Base-by-base conservation (phyloP, 2,113 vertebrate genomes). In the Sinocyclocheilus anophthalmus region DNA sequence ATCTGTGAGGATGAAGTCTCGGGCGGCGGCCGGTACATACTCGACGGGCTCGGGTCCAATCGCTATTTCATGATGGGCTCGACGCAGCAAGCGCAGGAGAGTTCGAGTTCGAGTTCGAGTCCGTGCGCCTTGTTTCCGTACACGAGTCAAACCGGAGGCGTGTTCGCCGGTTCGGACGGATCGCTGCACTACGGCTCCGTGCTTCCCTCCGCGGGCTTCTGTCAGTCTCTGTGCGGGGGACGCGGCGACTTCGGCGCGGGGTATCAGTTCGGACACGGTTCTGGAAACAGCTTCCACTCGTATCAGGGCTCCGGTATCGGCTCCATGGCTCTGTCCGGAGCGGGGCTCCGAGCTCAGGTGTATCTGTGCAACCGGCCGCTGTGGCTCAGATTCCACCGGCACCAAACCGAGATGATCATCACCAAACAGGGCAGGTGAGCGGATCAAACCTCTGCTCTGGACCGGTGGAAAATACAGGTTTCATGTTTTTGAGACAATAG, bases 361-460 rank as follows among this genome's bases (percentile, higher is more conserved):
- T 98, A 96, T 92, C 96, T 99, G 83, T 99, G 98, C 93, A 99
- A 99, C 92, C 94, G 97, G 24, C 96, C 97, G 0, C 95, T 99
- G 57, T 99, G 98, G 98, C 96, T 98, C 61, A 99, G 98, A 89
- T 99, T 99, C 88, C 97, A 99, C 92, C 95, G 97, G 59, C 96
- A 98, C 88, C 97, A 99, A 91, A 99, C 98, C 1, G 98, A 99
- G 94, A 99, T 99, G 98, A 99, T 99, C 92, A 99, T 99, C 93
- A 99, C 98, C 88, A 99, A 99, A 89, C 98, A 99, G 95, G 98
- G 98, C 96, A 96, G 98, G 97, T 98, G 93, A 92, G 95, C 13
- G 30, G 30, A 33, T 33, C 30, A 22, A 18, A 55, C 53, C 16
- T 55, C 53, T 55, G 16, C 14, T 55, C 12, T 3, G 13, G 14